Base-by-base conservation (phyloP, 2,797 vertebrate genomes). In the Allenopithecus nigroviridis region DNA sequence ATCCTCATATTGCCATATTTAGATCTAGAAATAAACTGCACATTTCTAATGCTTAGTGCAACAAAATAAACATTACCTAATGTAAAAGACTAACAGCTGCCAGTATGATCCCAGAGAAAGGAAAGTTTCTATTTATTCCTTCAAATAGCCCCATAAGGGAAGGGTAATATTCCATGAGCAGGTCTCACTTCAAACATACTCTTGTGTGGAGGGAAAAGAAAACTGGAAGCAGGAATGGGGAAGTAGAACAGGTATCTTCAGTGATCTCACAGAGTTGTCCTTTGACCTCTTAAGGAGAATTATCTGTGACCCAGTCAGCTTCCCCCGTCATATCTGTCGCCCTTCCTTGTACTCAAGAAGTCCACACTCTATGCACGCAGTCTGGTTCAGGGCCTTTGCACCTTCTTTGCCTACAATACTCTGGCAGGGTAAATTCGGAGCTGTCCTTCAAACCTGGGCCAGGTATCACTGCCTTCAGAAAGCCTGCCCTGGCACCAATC, bases 11-110 rank as follows among this genome's bases (percentile, higher is more conserved):
- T 89, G 39, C 75, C 79, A 75, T 39, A 46, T 39, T 96, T 74
- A 41, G 50, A 74, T 80, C 84, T 86, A 91, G 84, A 95, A 75
- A 93, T 48, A 74, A 96, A 64, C 41, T n/a, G 11, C 46, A 36
- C 39, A 68, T 89, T 89, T 95, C 84, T 78, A 96, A 85, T 43
- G 14, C 5, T 75, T 43, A 57, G 70, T n/a, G 59, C 39, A 43
- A 84, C 22, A 92, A 74, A 96, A 86, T 68, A 36, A 95, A 80
- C 26, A n/a, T 80, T 46, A 28, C 39, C 53, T 75, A 48, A 61
- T n/a, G 24, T 55, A 30, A 91, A 94, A 75, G 84, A 13, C 19
- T 43, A 41, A 75, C 22, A 78, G 57, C 48, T 78, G 28, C 80
- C 79, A 92, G 53, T 19, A 50, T 78, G 8, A 39, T 36, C 75